Conservation (phyloP, 2,797 vertebrate genomes). For the Lagodon rhomboides region DNA sequence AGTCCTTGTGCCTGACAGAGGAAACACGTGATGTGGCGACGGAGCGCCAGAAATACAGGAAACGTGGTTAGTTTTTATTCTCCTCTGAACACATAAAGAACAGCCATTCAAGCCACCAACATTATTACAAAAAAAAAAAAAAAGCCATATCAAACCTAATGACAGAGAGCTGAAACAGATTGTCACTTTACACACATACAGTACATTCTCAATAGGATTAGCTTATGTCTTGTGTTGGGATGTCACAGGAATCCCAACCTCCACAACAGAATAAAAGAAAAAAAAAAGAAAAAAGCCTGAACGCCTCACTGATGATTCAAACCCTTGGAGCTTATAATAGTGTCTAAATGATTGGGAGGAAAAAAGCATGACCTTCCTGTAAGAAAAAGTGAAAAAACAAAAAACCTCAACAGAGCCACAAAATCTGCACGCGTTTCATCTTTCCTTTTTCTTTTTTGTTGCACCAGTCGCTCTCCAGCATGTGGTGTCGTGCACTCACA, state of each 20-base stretch:
- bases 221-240: slow-evolving; percentile 80
- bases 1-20: slow-evolving; percentile 68
- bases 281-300: slow-evolving; percentile 64
- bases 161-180: slow-evolving; percentile 77
- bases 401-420: slow-evolving; percentile 60
- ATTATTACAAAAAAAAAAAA: slow-evolving; percentile 72
- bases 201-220: slow-evolving; percentile 84
- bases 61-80: slow-evolving; percentile 75
- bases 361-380: slow-evolving; percentile 42
- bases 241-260: slow-evolving; percentile 78
- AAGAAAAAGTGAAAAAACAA: slow-evolving; percentile 24
- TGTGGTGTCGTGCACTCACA: slow-evolving; percentile 56
- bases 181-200: slow-evolving; percentile 84
- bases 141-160: slow-evolving; percentile 75
- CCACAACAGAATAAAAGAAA: slow-evolving; percentile 71
- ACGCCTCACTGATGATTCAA: slow-evolving; percentile 66
- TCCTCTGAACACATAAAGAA: slow-evolving; percentile 71
- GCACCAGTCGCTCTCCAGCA: slow-evolving; percentile 41
- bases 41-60: slow-evolving; percentile 66
- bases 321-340: slow-evolving; percentile 55
- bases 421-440: slow-evolving; percentile 57
- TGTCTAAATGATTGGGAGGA: slow-evolving; percentile 57
- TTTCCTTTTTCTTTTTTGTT: slow-evolving; percentile 39
- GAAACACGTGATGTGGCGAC: slow-evolving; percentile 49
- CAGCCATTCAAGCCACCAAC: slow-evolving; percentile 77